Evolutionary conservation across 1,140 invertebrate species (phyloP), one percentile per base, ranked within the genome.

Genomic region (Nephotettix cincticeps): DNA sequence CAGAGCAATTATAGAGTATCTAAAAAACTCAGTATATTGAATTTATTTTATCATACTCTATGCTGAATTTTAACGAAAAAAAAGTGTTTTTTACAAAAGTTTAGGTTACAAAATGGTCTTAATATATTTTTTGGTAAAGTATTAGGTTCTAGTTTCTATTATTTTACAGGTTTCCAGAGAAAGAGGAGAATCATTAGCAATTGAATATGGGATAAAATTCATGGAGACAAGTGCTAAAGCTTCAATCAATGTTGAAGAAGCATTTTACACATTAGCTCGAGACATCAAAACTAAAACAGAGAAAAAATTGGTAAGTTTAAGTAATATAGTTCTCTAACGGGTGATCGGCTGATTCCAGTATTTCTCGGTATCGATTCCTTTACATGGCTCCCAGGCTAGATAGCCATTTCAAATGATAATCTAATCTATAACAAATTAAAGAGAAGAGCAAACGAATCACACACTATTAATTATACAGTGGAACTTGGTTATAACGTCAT

Each of bases 271-370:
- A 75, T 86, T 98, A 77, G 96, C 96, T 28, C 89, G 93, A 78
- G 94, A 96, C 82, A 97, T 97, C 76, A 97, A 97, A 85, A 89
- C 91, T 47, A 96, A 97, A 86, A 95, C 94, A 87, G 95, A 97
- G 85, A 96, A 96, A 80, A 95, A 95, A 90, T 86, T 96, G 91
- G 94, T 95, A 86, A 84, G n/a, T n/a, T n/a, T n/a, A n/a, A n/a
- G n/a, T n/a, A n/a, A n/a, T n/a, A n/a, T n/a, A n/a, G n/a, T n/a
- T n/a, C n/a, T n/a, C n/a, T n/a, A n/a, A n/a, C n/a, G n/a, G n/a
- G n/a, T n/a, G n/a, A n/a, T n/a, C n/a, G n/a, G n/a, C n/a, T n/a
- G n/a, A n/a, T n/a, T n/a, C n/a, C n/a, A n/a, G n/a, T n/a, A n/a
- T n/a, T n/a, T n/a, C n/a, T n/a, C n/a, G n/a, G n/a, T n/a, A n/a